Evolutionary conservation across 2,797 vertebrate genomes (phyloP).

Genomic region (Alcedo atthis): DNA sequence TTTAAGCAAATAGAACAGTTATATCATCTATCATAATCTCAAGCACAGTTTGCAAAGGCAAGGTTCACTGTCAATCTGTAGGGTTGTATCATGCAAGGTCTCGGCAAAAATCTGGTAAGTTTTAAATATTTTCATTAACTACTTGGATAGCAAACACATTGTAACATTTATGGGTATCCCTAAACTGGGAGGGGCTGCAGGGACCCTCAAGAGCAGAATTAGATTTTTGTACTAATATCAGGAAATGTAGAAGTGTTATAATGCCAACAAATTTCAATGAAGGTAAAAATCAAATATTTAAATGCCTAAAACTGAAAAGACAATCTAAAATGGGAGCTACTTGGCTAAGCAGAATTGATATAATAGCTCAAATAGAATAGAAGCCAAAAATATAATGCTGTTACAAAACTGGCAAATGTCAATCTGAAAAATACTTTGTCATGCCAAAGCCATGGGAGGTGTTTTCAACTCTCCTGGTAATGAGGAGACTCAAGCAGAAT

Average conservation of each 20-base stretch:
- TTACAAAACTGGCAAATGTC: constrained; percentile 8
- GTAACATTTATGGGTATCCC: background rate
- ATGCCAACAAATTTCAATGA: background rate
- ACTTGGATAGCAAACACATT: background rate
- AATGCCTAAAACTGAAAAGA: background rate
- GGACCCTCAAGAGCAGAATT: background rate
- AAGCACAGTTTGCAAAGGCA: background rate
- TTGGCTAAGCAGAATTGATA: background rate
- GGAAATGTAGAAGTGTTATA: background rate
- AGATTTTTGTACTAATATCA: background rate
- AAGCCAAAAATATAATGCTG: background rate
- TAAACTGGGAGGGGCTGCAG: background rate
- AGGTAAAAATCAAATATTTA: background rate
- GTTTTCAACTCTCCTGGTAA: background rate
- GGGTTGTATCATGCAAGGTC: background rate
- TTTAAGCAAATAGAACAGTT: background rate
- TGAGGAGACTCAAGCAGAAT: background rate
- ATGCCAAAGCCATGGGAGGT: background rate
- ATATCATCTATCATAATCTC: background rate
- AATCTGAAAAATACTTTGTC: background rate
- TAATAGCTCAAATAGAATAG: background rate
- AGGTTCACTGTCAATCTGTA: background rate
- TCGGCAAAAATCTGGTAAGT: background rate
- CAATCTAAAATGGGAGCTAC: background rate
- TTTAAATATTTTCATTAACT: background rate